phyloP scores from a whole-genome alignment of 2,888 invertebrate species.

The Eudasyphora cyanicolor region DNA sequence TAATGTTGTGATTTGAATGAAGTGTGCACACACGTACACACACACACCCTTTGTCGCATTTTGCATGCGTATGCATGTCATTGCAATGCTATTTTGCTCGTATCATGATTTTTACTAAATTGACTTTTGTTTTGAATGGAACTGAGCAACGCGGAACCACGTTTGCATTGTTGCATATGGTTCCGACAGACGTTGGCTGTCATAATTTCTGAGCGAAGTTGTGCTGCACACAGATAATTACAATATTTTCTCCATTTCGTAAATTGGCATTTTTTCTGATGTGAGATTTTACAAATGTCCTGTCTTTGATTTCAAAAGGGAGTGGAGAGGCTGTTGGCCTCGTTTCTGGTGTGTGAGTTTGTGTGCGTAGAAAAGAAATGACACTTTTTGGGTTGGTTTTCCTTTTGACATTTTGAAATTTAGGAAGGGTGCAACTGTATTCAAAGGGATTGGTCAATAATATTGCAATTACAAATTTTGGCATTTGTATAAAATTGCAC shows the following conservation, averaged over 20 bases:
- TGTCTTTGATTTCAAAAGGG: background rate
- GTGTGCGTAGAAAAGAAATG: too few relatives aligned
- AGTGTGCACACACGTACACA: too few relatives aligned
- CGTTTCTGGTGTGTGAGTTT: too few relatives aligned
- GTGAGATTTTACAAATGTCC: background rate
- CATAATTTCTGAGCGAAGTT: constrained; percentile 16
- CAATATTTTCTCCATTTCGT: background rate
- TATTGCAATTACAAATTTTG: too few relatives aligned
- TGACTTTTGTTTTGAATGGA: constrained; percentile 12
- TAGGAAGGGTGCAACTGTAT: too few relatives aligned
- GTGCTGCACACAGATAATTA: constrained; percentile 8
- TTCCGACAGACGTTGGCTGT: constrained; percentile 8
- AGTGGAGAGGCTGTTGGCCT: background rate
- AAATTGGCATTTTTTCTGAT: background rate
- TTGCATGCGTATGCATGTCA: constrained; percentile 11
- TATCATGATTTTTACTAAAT: constrained; percentile 37
- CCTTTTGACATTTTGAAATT: too few relatives aligned
- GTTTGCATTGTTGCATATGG: background rate
- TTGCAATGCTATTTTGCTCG: background rate
- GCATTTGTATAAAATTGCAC: too few relatives aligned
- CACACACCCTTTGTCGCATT: too few relatives aligned
- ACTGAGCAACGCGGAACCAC: background rate
- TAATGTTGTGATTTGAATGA: background rate
- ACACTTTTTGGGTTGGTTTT: too few relatives aligned
- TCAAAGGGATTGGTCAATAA: too few relatives aligned